Percentiles rank a stretch among this genome's conserved stretches.
These are phyloP conservation scores for Antedon mediterranea DNA, from an alignment of 53 echinoderm and acorn worm species.

Conservation along the genomic window DNA sequence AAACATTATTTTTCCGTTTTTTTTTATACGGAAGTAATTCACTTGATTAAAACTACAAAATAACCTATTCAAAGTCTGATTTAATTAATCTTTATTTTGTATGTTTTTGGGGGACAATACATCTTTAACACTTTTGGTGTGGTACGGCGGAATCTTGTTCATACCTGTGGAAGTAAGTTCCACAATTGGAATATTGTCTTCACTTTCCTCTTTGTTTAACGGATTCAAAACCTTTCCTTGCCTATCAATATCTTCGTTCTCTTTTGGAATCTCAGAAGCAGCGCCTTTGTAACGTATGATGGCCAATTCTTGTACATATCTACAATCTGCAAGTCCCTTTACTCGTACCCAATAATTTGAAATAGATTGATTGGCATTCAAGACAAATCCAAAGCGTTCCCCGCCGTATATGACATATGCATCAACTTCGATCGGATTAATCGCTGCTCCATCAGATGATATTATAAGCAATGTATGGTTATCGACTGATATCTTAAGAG, in stretches of 20 bases:
- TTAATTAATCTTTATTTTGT: too few relatives aligned
- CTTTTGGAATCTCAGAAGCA: slow-evolving; percentile 5
- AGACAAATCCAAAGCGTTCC: slow-evolving; percentile 69
- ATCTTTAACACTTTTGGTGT: too few relatives aligned
- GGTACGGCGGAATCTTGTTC: too few relatives aligned
- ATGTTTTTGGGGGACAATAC: too few relatives aligned
- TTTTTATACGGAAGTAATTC: too few relatives aligned
- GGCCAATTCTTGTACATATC: slow-evolving; percentile 45
- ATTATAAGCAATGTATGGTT: slow-evolving; percentile 55
- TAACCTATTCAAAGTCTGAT: too few relatives aligned
- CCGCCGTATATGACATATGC: slow-evolving; percentile 59
- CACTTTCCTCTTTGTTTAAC: slow-evolving; percentile 19
- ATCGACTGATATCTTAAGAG: slow-evolving; percentile 57
- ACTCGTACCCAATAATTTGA: slow-evolving; percentile 76
- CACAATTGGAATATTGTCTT: slow-evolving; percentile 23
- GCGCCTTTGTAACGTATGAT: slow-evolving; percentile 60
- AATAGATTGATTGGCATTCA: slow-evolving; percentile 44
- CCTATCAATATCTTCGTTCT: slow-evolving; percentile 12
- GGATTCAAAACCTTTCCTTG: slow-evolving; percentile 29
- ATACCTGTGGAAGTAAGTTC: slow-evolving; percentile 32
- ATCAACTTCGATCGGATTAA: slow-evolving; percentile 39
- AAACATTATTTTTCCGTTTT: too few relatives aligned
- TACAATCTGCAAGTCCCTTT: slow-evolving; percentile 47
- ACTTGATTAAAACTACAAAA: too few relatives aligned
- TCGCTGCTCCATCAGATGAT: slow-evolving; percentile 45